Base-by-base conservation (phyloP, 1,140 invertebrate genomes). In the Anthonomus grandis region DNA sequence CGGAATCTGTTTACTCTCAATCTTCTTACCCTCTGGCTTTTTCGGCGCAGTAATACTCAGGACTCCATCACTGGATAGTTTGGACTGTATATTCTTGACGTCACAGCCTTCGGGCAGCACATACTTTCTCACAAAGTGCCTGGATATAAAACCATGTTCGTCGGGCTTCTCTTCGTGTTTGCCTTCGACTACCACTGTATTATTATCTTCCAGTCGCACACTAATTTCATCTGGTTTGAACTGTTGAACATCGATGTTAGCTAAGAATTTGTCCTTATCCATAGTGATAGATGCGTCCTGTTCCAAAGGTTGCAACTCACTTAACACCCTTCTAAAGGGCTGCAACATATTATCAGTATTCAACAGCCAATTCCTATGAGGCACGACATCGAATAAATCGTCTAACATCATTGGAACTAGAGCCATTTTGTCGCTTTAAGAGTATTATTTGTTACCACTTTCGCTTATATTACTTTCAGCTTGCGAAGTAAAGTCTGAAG, bases 111-210 rank as follows among this genome's bases (percentile, higher is more conserved):
- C 25, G 12, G 46, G 46, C 18, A 48, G 18, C 0, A 18, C 34
- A 19, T 36, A 25, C 17, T 27, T 18, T 34, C 46, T 31, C 24
- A 27, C 46, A 42, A 36, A 50, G 38, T 44, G 45, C 31, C 23
- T 38, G 44, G 54, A 50, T n/a, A 50, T 21, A 24, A 18, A 25
- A n/a, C 27, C 25, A 53, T 50, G 27, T 22, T 49, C 34, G 36
- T 36, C 39, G 27, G n/a, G 8, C 21, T 48, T 18, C 25, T 36
- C 53, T 61, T 89, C 86, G 63, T 89, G 87, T 64, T 86, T 85
- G 1, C 81, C 86, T 67, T 83, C 79, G 12, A 90, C 78, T 1
- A 84, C 75, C 6, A 90, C 77, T 23, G 72, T 76, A 31, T 82
- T 78, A 64, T 86, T 85, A 12, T 31, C 80, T 3, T 77, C 69